A percentile compares a stretch with the other conserved stretches of the same genome.
Conservation (phyloP, 2,113 vertebrate species). For the Halcyon senegalensis region DNA sequence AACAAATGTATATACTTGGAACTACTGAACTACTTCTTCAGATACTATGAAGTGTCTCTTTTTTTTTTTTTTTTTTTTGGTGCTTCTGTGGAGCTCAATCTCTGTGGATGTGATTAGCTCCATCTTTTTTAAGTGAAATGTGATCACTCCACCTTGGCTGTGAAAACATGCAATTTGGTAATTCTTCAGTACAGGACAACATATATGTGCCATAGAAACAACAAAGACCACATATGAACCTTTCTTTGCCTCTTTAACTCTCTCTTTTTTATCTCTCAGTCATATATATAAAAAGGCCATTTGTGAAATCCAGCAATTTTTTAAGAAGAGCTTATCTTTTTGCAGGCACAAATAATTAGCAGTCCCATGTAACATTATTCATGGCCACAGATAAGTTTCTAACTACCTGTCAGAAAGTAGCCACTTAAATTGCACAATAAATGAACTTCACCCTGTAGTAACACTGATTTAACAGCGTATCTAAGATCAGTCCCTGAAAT, state of each 20-base stretch:
- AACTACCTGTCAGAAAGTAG: background rate
- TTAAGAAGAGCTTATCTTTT: background rate
- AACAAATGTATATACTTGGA: background rate
- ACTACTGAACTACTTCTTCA: background rate
- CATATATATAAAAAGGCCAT: background rate
- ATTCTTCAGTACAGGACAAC: background rate
- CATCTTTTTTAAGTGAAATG: background rate
- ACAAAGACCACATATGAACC: background rate
- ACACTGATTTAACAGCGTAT: background rate
- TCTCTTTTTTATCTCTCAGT: background rate
- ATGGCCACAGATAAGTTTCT: background rate
- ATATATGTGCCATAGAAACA: background rate
- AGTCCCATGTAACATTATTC: background rate
- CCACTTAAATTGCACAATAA: background rate
- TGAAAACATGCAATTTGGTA: background rate
- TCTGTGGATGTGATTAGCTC: background rate
- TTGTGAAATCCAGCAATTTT: background rate
- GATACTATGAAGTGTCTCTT: background rate
- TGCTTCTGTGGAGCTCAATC: background rate
- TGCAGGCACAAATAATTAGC: slow-evolving; percentile 2
- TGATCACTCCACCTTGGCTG: background rate
- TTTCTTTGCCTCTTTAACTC: background rate
- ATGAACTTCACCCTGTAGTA: background rate
- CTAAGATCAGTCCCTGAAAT: background rate
- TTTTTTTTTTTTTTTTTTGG: background rate